Percentiles rank a stretch among this genome's conserved stretches.
Conservation (phyloP, 1,140 invertebrate species). For the Meloidogyne chitwoodi region DNA sequence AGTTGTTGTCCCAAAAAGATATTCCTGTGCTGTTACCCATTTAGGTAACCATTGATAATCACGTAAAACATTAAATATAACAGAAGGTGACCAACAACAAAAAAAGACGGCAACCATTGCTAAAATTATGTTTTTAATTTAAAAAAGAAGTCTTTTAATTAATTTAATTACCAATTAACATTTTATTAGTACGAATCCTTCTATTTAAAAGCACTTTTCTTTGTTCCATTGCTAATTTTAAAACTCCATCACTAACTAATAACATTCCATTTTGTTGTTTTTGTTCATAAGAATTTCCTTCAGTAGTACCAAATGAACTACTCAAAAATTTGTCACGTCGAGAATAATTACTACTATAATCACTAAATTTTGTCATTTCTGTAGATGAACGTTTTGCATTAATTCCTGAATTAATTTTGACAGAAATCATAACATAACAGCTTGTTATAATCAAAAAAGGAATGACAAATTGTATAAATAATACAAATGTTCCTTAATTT, state of each 20-base stretch:
- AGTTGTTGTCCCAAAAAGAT: constrained; percentile 63
- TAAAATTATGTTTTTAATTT: not conserved
- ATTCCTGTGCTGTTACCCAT: constrained; percentile 52
- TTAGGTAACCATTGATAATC: constrained; percentile 61
- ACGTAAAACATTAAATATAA: constrained; percentile 64
- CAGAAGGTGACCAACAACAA: constrained; percentile 55
- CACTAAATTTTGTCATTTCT: not conserved
- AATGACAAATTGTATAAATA: constrained; percentile 47
- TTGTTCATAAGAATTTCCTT: not conserved
- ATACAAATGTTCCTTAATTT: constrained; percentile 45
- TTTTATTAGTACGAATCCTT: constrained; percentile 53
- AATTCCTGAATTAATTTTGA: constrained; percentile 43
- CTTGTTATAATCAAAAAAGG: constrained; percentile 52
- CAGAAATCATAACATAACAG: constrained; percentile 54
- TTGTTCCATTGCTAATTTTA: constrained; percentile 29
- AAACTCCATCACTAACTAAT: not conserved
- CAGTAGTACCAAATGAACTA: not conserved
- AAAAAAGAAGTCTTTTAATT: not conserved
- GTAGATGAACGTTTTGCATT: not conserved
- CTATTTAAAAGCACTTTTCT: constrained; percentile 36
- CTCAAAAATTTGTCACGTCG: not conserved
- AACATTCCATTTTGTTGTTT: not conserved
- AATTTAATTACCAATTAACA: constrained; percentile 50
- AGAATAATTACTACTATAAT: not conserved
- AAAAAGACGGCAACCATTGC: constrained; percentile 43